These are phyloP conservation scores for Chydorus sphaericus DNA, from an alignment of 2,888 invertebrate genomes.

Conservation along the genomic window DNA sequence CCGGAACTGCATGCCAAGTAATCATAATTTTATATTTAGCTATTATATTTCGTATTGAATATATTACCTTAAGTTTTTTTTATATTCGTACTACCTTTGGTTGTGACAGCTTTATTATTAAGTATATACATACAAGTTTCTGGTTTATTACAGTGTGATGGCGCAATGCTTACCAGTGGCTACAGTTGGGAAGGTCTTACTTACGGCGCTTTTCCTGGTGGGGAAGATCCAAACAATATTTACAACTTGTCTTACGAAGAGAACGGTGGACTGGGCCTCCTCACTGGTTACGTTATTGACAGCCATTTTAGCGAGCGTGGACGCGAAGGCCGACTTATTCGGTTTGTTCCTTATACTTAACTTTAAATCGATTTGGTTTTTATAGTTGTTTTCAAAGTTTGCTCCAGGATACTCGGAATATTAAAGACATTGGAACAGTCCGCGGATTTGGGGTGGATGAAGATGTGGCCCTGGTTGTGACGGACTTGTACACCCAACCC, in stretches of 20 bases:
- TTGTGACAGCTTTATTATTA: too few relatives aligned
- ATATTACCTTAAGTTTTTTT: too few relatives aligned
- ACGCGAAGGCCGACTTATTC: slow-evolving; percentile 9
- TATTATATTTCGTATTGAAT: too few relatives aligned
- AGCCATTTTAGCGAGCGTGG: slow-evolving; percentile 16
- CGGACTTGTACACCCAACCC: not conserved
- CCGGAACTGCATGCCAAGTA: slow-evolving; percentile 15
- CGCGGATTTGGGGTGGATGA: slow-evolving; percentile 13
- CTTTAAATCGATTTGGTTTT: not conserved
- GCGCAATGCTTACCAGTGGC: not conserved
- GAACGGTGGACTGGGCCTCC: slow-evolving; percentile 12
- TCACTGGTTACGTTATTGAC: slow-evolving; percentile 13
- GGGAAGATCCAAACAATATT: not conserved
- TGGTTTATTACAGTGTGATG: not conserved
- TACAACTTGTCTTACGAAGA: slow-evolving; percentile 14
- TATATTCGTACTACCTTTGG: too few relatives aligned
- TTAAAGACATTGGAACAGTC: slow-evolving; percentile 1
- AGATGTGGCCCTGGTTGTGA: slow-evolving; percentile 6
- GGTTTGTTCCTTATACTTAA: not conserved
- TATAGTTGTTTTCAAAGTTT: not conserved
- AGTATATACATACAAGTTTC: too few relatives aligned
- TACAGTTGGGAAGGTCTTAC: not conserved
- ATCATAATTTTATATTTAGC: too few relatives aligned
- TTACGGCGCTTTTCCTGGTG: slow-evolving; percentile 6
- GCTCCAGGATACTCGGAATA: slow-evolving; percentile 12